Conservation (phyloP, 2,113 vertebrate genomes). For the Lonchura striata region DNA sequence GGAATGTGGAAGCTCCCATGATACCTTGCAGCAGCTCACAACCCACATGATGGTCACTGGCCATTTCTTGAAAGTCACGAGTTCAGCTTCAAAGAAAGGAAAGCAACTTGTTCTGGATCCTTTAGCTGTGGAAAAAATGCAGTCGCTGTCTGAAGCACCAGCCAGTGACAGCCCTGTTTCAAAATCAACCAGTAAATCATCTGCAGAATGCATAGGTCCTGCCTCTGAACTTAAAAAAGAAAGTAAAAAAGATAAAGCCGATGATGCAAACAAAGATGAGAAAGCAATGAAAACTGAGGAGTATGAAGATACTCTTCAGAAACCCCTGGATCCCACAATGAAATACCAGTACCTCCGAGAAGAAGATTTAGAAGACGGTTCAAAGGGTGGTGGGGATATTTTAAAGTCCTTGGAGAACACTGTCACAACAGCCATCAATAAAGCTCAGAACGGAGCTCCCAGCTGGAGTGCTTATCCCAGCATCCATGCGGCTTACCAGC, state of each 20-base stretch:
- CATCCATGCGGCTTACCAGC: conserved; percentile 97
- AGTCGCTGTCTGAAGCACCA: conserved; percentile 83
- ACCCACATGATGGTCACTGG: conserved; percentile 99
- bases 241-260: conserved; percentile 77
- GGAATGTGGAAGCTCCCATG: conserved; percentile 97
- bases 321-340: conserved; percentile 81
- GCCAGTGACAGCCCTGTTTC: conserved; percentile 69
- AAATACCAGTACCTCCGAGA: conserved; percentile 96
- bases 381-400: conserved; percentile 93
- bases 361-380: conserved; percentile 93
- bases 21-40: conserved; percentile 95
- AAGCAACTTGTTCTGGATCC: conserved; percentile 95
- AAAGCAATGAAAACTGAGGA: conserved; percentile 84
- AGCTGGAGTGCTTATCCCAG: conserved; percentile 97
- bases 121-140: conserved; percentile 94
- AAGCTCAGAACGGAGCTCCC: conserved; percentile 82
- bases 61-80: conserved; percentile 98
- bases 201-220: conserved; percentile 75
- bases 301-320: conserved; percentile 82
- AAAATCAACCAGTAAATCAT: conserved; percentile 79
- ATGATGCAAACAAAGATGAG: conserved; percentile 68
- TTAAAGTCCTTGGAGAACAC: conserved; percentile 97
- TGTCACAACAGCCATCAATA: conserved; percentile 83
- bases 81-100: conserved; percentile 96
- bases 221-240: conserved; percentile 82